These are phyloP conservation scores for human DNA, from an alignment of 2,113 vertebrate species.

Conservation along the genomic window GRCh38 chr11:88388001-88388500, in stretches of 20 bases:
- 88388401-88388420: slow-evolving; percentile 1
- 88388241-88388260: not conserved
- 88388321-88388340: not conserved
- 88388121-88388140: not conserved
- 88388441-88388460: not conserved
- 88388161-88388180: not conserved
- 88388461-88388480: not conserved
- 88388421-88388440: not conserved
- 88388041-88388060: not conserved
- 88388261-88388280: not conserved
- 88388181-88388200: not conserved
- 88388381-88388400: not conserved
- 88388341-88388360: not conserved
- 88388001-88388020: too few relatives aligned
- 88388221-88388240: not conserved
- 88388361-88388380: not conserved
- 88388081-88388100: not conserved
- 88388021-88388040: too few relatives aligned
- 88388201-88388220: not conserved
- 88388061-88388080: not conserved
- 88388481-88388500: not conserved
- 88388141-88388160: not conserved
- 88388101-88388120: not conserved
- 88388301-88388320: not conserved
- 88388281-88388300: not conserved